Evolutionary conservation across 2,113 vertebrate genomes (phyloP).

Genomic region (Ellobius talpinus): DNA sequence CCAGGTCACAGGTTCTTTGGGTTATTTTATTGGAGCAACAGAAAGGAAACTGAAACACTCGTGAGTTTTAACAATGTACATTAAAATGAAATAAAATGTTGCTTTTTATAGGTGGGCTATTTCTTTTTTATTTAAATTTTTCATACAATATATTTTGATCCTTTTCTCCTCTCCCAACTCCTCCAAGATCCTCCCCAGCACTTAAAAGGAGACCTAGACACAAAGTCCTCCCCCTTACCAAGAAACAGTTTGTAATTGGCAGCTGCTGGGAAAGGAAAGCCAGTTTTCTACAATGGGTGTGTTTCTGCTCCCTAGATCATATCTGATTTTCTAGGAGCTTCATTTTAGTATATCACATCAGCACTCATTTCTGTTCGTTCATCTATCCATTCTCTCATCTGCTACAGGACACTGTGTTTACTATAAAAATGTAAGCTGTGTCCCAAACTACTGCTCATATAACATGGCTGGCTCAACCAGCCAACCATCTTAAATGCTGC

Average conservation of each 20-base stretch:
- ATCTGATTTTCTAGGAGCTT: conserved; percentile 14
- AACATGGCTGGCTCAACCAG: background rate
- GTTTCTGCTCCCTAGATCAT: background rate
- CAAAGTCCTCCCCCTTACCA: background rate
- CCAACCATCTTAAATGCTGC: background rate
- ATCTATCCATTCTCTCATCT: background rate
- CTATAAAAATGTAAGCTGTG: background rate
- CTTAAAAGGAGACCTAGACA: background rate
- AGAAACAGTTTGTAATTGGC: background rate
- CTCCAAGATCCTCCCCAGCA: background rate
- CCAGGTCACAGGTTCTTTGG: background rate
- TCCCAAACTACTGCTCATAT: background rate
- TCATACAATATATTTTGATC: background rate
- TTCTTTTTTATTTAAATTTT: background rate
- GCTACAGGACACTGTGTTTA: background rate
- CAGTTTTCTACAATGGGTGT: background rate
- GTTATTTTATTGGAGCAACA: background rate
- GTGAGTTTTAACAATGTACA: background rate
- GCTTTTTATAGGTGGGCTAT: background rate
- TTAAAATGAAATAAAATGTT: background rate
- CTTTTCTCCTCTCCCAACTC: background rate
- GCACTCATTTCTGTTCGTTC: background rate
- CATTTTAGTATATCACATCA: background rate
- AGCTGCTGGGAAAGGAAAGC: background rate
- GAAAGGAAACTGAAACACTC: background rate